Conservation (phyloP, 1,140 invertebrate species). For the Achatina immaculata region DNA sequence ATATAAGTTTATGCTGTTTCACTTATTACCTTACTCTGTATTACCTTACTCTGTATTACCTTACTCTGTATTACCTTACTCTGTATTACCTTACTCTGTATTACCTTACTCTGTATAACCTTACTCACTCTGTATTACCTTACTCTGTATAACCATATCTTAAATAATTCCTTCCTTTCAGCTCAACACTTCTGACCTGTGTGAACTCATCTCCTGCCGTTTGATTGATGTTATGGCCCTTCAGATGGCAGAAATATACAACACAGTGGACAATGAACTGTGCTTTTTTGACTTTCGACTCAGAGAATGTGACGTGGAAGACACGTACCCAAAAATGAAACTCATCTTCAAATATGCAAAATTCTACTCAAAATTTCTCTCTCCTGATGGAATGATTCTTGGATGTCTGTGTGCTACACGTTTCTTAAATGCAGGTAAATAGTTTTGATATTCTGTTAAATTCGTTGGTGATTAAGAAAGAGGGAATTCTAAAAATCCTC, state of each 20-base stretch:
- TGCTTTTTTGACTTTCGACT: neutral
- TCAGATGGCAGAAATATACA: neutral
- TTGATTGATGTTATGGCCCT: neutral
- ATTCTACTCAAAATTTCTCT: neutral
- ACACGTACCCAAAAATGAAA: neutral
- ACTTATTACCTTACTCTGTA: no score
- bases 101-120: no score
- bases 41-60: no score
- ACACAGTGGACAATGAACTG: neutral
- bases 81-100: no score
- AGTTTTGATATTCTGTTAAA: no score
- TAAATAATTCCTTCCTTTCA: neutral
- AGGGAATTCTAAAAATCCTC: no score
- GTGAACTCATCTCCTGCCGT: neutral
- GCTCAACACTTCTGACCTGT: neutral
- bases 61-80: no score
- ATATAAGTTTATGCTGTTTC: no score
- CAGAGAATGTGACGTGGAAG: neutral
- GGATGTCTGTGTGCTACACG: constrained; percentile 12
- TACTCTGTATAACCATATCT: no score
- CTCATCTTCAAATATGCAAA: neutral
- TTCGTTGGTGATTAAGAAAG: no score
- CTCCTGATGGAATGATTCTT: neutral
- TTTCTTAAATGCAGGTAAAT: neutral
- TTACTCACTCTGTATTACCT: no score